These are phyloP conservation scores for Homarus gammarus DNA, from an alignment of 2,888 invertebrate genomes.

Conservation along the genomic window DNA sequence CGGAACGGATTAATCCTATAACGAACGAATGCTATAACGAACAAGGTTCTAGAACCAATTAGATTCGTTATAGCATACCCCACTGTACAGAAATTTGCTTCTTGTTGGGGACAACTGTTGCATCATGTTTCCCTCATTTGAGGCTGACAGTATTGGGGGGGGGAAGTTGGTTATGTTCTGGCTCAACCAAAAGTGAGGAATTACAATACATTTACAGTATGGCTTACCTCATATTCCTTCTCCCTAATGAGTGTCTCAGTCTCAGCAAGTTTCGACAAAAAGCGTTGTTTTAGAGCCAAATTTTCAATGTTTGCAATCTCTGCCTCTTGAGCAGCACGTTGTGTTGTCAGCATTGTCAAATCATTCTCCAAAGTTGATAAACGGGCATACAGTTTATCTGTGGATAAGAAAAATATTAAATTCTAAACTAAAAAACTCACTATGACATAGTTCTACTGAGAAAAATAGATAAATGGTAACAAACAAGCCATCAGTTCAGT, in stretches of 20 bases:
- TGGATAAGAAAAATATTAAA: background rate
- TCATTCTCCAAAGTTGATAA: slow-evolving; percentile 66
- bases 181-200: background rate
- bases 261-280: slow-evolving; percentile 68
- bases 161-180: too few species aligned
- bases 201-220: background rate
- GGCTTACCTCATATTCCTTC: slow-evolving; percentile 67
- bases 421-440: background rate
- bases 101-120: too few species aligned
- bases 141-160: too few species aligned
- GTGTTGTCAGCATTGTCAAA: slow-evolving; percentile 52
- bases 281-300: slow-evolving; percentile 70
- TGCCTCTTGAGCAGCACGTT: slow-evolving; percentile 68
- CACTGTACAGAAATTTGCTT: too few species aligned
- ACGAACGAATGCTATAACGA: too few species aligned
- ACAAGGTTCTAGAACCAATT: too few species aligned
- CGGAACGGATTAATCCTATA: too few species aligned
- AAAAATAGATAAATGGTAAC: too few species aligned
- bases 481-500: too few species aligned
- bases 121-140: too few species aligned
- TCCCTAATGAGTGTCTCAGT: slow-evolving; percentile 61
- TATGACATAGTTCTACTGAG: too few species aligned
- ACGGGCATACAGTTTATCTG: slow-evolving; percentile 68
- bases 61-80: too few species aligned
- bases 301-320: slow-evolving; percentile 74